Conservation (phyloP, 2,113 vertebrate genomes). For the Hemibagrus wyckioides region DNA sequence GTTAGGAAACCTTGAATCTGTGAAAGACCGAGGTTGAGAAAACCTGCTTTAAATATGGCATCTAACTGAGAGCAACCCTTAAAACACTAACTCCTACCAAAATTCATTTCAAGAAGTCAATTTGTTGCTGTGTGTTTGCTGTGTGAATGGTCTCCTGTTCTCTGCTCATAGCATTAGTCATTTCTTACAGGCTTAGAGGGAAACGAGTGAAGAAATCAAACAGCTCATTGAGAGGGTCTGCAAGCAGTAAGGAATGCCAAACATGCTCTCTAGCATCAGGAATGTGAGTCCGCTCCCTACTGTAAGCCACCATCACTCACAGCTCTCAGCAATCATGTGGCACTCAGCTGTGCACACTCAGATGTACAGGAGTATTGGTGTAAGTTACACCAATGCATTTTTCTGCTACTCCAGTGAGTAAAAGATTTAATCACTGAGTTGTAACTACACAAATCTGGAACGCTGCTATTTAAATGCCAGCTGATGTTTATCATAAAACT, state of each 20-base stretch:
- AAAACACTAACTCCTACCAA: background rate
- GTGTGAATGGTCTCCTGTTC: conserved; percentile 36
- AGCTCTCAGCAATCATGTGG: conserved; percentile 38
- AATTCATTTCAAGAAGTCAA: background rate
- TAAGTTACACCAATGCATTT: conserved; percentile 9
- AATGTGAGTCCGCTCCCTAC: conserved; percentile 51
- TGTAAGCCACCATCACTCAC: conserved; percentile 37
- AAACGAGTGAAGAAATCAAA: conserved; percentile 50
- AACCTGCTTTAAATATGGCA: background rate
- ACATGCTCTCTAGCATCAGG: conserved; percentile 50
- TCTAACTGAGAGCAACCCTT: background rate
- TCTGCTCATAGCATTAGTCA: conserved; percentile 19
- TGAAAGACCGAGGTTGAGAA: background rate
- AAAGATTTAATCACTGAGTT: background rate
- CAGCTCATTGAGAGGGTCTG: conserved; percentile 52
- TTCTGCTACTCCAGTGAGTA: background rate
- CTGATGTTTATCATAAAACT: background rate
- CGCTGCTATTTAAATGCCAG: background rate
- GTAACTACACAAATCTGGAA: background rate
- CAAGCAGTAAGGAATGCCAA: conserved; percentile 55
- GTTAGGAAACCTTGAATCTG: background rate
- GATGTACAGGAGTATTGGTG: conserved; percentile 2
- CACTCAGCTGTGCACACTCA: conserved; percentile 31
- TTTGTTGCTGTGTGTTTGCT: conserved; percentile 11
- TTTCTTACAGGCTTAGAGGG: conserved; percentile 34